Evolutionary conservation across 92 coral and sea anemone genomes (phyloP), one percentile per base, ranked within the genome.

Genomic region (Heteractis magnifica): DNA sequence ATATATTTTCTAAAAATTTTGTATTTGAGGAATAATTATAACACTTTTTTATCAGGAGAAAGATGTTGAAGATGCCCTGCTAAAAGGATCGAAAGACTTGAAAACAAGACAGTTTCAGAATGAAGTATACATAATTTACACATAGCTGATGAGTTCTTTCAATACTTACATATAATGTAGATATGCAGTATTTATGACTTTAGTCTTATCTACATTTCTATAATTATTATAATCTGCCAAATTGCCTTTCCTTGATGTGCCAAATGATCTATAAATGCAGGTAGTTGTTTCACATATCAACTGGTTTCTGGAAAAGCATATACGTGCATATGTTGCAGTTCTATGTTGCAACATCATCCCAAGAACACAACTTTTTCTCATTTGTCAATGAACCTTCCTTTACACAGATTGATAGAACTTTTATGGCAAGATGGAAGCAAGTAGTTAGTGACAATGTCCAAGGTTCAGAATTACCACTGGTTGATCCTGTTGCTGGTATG

Each of bases 401-500:
- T 64, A 26, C 48, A 48, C 64, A 93, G 97, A 91, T 93, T 88
- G 94, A 93, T 76, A 77, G 73, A 34, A 77, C 76, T 26, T 93
- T 93, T 76, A 83, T 91, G 87, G 78, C 76, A 48, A 90, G 89
- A 13, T 93, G 97, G 97, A 84, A 62, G 84, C 81, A 82, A 65
- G 71, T 64, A 56, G 84, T 91, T 3, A 83, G 71, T 49, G 84
- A 85, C 56, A 90, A 90, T 58, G 79, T 83, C 5, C 87, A 83
- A 23, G 94, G 94, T 4, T 77, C 89, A 13, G 94, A 88, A 23
- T 76, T 93, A 50, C 97, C 97, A 0, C 97, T 93, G n/a, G 97
- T 93, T 52, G 97, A 93, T 81, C 97, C 97, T 23, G 88, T 93
- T 12, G 97, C 97, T 79, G 88, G 97, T 93, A 84, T 52, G 97